A percentile compares a stretch with the other conserved stretches of the same genome.
These are phyloP conservation scores for Baronia brevicornis DNA, from an alignment of 2,888 invertebrate species.

Conservation along the genomic window DNA sequence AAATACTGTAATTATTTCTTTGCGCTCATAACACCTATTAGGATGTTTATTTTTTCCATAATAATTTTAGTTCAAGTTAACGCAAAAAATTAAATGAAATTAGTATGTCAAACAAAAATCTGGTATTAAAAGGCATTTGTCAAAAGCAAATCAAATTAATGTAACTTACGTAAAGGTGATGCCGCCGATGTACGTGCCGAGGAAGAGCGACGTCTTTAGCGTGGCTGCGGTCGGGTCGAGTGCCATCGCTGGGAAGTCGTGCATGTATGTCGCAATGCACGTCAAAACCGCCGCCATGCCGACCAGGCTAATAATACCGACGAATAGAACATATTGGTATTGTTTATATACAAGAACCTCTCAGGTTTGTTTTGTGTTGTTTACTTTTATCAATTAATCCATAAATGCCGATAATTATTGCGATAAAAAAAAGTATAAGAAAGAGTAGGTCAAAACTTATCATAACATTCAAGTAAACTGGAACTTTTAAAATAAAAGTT, in stretches of 20 bases:
- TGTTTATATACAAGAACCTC: not conserved
- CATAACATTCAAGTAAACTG: no score
- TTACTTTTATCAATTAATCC: no score
- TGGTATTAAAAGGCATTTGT: no score
- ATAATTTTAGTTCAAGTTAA: no score
- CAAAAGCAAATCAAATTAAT: constrained; percentile 9
- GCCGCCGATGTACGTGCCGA: constrained; percentile 93
- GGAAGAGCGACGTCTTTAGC: constrained; percentile 87
- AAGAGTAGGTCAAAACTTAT: no score
- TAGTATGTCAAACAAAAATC: no score
- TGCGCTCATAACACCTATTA: not conserved
- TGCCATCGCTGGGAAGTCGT: constrained; percentile 88
- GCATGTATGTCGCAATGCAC: constrained; percentile 88
- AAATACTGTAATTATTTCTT: not conserved
- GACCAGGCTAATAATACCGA: constrained; percentile 78
- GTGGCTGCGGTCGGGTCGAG: constrained; percentile 87
- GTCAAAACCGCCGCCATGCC: constrained; percentile 92
- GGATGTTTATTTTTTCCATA: no score
- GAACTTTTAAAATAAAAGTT: no score
- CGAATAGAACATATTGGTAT: not conserved
- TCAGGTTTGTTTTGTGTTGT: not conserved
- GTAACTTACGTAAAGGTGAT: constrained; percentile 85
- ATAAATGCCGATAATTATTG: no score
- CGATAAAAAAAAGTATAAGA: no score
- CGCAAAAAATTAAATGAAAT: no score